Evolutionary conservation across 2,113 vertebrate species (phyloP).

Genomic region (Anoplopoma fimbria): DNA sequence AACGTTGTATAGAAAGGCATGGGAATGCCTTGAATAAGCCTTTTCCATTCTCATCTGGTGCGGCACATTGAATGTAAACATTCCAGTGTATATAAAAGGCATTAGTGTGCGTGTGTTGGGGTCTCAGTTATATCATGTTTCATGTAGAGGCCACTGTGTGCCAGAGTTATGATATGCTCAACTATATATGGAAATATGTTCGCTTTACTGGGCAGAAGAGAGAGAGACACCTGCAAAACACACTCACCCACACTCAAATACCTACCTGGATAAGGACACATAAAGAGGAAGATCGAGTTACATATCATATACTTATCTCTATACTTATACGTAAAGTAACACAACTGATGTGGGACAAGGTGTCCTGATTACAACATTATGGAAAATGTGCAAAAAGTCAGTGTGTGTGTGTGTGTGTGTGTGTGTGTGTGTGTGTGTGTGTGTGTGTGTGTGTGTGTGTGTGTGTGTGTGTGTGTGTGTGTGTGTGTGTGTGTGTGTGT

Average conservation of each 20-base stretch:
- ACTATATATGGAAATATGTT: constrained; percentile 31
- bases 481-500: neutral
- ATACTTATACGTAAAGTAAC: neutral
- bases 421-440: neutral
- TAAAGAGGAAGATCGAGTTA: neutral
- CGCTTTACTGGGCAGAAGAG: neutral
- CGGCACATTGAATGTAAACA: constrained; percentile 51
- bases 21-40: neutral
- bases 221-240: constrained; percentile 11
- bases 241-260: neutral
- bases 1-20: constrained; percentile 14
- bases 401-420: neutral
- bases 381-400: neutral
- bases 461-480: neutral
- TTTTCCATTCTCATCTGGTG: constrained; percentile 20
- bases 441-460: neutral
- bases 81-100: neutral
- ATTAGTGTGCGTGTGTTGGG: neutral
- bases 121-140: constrained; percentile 40
- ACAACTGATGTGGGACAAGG: neutral
- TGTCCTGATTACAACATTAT: neutral
- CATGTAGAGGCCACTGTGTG: constrained; percentile 36
- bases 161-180: constrained; percentile 19
- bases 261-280: neutral
- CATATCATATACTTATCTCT: neutral